These are phyloP conservation scores for Nebria brevicollis DNA, from an alignment of 2,888 invertebrate species.

Conservation along the genomic window DNA sequence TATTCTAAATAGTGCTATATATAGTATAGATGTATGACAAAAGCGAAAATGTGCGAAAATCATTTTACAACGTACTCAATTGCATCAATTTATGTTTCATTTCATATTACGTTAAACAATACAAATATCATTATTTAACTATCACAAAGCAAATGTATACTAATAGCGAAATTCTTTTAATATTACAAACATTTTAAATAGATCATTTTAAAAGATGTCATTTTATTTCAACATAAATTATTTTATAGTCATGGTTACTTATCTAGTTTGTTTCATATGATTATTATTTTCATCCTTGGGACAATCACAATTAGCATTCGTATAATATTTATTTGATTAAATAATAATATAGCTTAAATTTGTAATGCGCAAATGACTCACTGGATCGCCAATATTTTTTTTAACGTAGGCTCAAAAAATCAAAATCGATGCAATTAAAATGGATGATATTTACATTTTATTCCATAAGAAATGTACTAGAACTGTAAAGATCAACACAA, in stretches of 20 bases:
- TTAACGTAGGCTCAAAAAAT: neutral
- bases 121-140: neutral
- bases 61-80: neutral
- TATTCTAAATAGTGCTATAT: neutral
- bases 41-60: neutral
- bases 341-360: no score
- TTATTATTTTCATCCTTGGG: no score
- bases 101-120: neutral
- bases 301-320: no score
- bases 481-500: neutral
- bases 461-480: neutral
- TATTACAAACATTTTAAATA: no score
- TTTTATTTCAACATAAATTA: no score
- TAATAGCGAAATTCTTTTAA: no score
- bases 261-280: no score
- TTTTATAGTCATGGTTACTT: no score
- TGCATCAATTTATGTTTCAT: neutral
- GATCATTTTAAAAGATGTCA: no score
- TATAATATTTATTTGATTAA: no score
- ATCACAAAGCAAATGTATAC: neutral
- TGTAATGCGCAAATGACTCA: neutral
- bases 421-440: neutral
- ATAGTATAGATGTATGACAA: neutral
- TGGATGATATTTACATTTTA: neutral
- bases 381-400: neutral